phyloP scores from a whole-genome alignment of 2,888 invertebrate species.

The Archips xylosteana region DNA sequence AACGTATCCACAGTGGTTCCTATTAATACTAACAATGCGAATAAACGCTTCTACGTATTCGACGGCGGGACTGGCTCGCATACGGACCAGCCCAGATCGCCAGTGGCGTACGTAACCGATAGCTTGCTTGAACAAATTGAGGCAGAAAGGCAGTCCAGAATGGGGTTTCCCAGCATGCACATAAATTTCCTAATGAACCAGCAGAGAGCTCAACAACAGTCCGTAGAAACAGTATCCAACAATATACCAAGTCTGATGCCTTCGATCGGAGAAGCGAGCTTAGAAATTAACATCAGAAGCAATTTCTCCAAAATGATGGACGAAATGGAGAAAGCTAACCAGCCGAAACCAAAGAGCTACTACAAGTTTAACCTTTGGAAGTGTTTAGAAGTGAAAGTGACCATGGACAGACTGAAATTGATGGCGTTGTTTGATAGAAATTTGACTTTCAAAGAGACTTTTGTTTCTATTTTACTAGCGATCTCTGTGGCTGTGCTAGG shows the following conservation, averaged over 20 bases:
- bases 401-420: conserved; percentile 96
- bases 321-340: conserved; percentile 82
- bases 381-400: conserved; percentile 90
- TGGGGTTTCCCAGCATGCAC: conserved; percentile 82
- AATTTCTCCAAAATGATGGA: conserved; percentile 85
- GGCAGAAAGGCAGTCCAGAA: conserved; percentile 76
- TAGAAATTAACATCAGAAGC: conserved; percentile 83
- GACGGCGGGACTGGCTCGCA: conserved; percentile 75
- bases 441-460: conserved; percentile 92
- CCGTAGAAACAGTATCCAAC: conserved; percentile 64
- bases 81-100: conserved; percentile 75
- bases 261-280: conserved; percentile 84
- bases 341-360: conserved; percentile 86
- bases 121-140: conserved; percentile 81
- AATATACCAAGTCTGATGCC: conserved; percentile 79
- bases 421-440: conserved; percentile 97
- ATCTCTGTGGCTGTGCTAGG: conserved; percentile 94
- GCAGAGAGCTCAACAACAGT: conserved; percentile 70
- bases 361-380: conserved; percentile 92
- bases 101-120: conserved; percentile 79
- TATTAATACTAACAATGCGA: conserved; percentile 72
- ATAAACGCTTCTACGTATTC: conserved; percentile 79
- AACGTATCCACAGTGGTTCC: conserved; percentile 79
- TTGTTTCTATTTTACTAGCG: conserved; percentile 93
- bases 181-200: conserved; percentile 79